Percentiles rank a stretch among this genome's conserved stretches.
phyloP scores from a whole-genome alignment of 2,888 invertebrate genomes.

The Stratiomys singularior region DNA sequence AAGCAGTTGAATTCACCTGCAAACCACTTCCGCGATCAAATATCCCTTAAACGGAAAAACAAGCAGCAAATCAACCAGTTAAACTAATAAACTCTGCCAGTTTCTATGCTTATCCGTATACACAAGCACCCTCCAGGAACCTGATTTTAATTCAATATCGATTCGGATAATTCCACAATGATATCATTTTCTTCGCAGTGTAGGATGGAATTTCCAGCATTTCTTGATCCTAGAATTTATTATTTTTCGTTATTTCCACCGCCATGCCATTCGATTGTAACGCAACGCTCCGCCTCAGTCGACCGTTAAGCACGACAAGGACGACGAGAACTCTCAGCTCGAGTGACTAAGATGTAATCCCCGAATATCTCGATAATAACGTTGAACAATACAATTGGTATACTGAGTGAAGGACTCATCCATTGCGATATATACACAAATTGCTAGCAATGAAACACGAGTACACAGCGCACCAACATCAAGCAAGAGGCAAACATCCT shows the following conservation, averaged over 20 bases:
- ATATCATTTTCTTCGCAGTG: background rate
- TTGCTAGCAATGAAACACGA: too few relatives aligned
- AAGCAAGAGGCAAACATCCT: background rate
- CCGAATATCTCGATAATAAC: background rate
- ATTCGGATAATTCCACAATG: slow-evolving; percentile 10
- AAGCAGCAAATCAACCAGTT: too few relatives aligned
- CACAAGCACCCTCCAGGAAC: too few relatives aligned
- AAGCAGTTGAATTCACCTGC: too few relatives aligned
- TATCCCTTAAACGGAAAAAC: too few relatives aligned
- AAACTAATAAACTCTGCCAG: too few relatives aligned
- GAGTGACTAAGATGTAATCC: background rate
- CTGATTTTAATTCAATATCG: background rate
- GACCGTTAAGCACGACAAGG: background rate
- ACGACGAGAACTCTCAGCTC: too few relatives aligned
- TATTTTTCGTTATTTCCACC: background rate
- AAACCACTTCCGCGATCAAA: too few relatives aligned
- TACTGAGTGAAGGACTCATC: background rate
- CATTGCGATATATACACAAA: too few relatives aligned
- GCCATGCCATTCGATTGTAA: background rate
- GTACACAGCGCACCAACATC: background rate
- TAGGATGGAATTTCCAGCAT: background rate
- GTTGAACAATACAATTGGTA: background rate
- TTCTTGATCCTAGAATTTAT: background rate
- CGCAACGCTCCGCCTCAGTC: background rate
- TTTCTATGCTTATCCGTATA: too few relatives aligned